Evolutionary conservation across 2,797 vertebrate species (phyloP).

Genomic region (Novumbra hubbsi): DNA sequence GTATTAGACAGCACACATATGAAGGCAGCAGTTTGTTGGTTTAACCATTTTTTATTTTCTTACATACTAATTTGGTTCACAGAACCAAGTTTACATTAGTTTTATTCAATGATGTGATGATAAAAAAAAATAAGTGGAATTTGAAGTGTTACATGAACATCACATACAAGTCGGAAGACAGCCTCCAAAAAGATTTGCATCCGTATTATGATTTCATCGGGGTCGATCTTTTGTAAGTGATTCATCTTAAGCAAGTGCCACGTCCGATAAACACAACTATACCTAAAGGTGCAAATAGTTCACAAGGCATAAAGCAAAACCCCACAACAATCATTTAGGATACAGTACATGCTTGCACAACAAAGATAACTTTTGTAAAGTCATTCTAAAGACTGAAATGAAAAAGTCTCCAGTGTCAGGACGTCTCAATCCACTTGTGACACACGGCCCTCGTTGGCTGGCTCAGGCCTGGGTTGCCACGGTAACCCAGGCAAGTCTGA

Average conservation of each 20-base stretch:
- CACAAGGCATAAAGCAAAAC: conserved; percentile 44
- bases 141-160: conserved; percentile 43
- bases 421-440: conserved; percentile 11
- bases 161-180: conserved; percentile 34
- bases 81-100: conserved; percentile 73
- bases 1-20: conserved; percentile 14
- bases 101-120: conserved; percentile 56
- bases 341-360: conserved; percentile 44
- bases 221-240: conserved; percentile 32
- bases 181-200: conserved; percentile 36
- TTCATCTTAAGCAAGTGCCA: conserved; percentile 57
- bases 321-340: conserved; percentile 20
- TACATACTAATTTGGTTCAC: conserved; percentile 72
- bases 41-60: conserved; percentile 60
- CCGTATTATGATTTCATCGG: conserved; percentile 39
- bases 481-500: conserved; percentile 29
- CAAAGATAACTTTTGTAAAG: conserved; percentile 11
- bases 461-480: conserved; percentile 9
- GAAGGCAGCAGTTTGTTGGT: conserved; percentile 46
- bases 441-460: conserved; percentile 32
- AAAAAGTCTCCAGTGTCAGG: conserved; percentile 4
- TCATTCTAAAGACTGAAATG: conserved; percentile 17
- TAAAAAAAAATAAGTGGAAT: conserved; percentile 58
- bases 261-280: conserved; percentile 51
- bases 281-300: conserved; percentile 50